A percentile compares a stretch with the other conserved stretches of the same genome.
Evolutionary conservation across 2,113 vertebrate genomes (phyloP).

Genomic region (Thryonomys swinderianus): DNA sequence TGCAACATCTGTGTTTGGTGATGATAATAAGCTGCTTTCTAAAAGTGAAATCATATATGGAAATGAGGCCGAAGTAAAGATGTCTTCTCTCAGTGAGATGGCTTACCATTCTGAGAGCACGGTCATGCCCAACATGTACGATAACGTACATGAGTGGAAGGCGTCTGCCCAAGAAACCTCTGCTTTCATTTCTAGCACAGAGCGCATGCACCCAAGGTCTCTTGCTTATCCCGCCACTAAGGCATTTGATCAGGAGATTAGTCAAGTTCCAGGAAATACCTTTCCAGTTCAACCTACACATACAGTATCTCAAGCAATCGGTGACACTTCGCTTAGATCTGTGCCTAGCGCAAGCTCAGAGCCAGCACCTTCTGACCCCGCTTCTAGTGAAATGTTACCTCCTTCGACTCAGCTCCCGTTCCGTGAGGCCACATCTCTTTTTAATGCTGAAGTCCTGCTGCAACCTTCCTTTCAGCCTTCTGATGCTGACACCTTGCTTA

Average conservation of each 20-base stretch:
- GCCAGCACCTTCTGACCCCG: constrained; percentile 82
- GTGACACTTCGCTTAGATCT: constrained; percentile 84
- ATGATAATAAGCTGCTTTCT: constrained; percentile 80
- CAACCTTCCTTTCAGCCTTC: constrained; percentile 85
- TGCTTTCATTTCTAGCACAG: constrained; percentile 84
- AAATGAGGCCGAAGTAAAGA: constrained; percentile 85
- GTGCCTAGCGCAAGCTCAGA: constrained; percentile 84
- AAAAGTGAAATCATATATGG: constrained; percentile 80
- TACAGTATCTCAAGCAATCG: constrained; percentile 84
- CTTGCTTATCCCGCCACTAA: constrained; percentile 83
- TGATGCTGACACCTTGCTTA: constrained; percentile 82
- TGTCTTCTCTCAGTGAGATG: constrained; percentile 85
- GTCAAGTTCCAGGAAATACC: constrained; percentile 85
- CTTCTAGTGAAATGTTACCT: constrained; percentile 84
- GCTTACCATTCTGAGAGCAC: constrained; percentile 83
- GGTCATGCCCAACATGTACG: constrained; percentile 77
- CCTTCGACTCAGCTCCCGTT: constrained; percentile 83
- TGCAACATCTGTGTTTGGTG: constrained; percentile 84
- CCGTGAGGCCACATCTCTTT: constrained; percentile 83
- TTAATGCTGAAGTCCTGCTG: constrained; percentile 84
- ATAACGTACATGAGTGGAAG: constrained; percentile 80
- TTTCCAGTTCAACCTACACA: constrained; percentile 83
- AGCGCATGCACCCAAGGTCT: constrained; percentile 83
- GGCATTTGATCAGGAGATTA: constrained; percentile 82
- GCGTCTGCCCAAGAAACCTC: constrained; percentile 79